A percentile compares a stretch with the other conserved stretches of the same genome.
Conservation (phyloP, 2,113 vertebrate species). For the Notiomystis cincta region DNA sequence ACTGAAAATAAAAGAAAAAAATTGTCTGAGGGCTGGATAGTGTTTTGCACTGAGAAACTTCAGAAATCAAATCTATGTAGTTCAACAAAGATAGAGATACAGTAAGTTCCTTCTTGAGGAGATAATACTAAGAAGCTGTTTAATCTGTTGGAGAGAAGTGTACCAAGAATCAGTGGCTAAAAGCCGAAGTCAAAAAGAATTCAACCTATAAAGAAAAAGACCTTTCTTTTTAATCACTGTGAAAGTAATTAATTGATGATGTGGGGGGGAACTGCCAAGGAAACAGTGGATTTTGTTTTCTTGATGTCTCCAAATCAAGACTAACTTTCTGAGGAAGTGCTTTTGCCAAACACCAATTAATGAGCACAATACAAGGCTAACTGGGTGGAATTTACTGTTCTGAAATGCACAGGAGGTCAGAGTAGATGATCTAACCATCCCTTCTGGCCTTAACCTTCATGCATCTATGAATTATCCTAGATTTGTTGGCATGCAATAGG, state of each 20-base stretch:
- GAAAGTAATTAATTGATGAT: background rate
- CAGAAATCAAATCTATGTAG: background rate
- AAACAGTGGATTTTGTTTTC: background rate
- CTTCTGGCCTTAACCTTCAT: background rate
- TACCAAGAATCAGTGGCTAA: background rate
- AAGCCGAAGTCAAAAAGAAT: background rate
- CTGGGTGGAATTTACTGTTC: background rate
- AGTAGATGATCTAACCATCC: background rate
- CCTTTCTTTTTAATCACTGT: background rate
- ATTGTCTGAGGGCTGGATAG: background rate
- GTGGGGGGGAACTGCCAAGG: background rate
- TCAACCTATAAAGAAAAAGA: background rate
- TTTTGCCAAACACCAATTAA: background rate
- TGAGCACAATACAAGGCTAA: background rate
- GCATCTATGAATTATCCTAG: background rate
- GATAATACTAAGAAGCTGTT: background rate
- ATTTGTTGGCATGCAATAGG: background rate
- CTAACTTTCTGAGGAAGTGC: background rate
- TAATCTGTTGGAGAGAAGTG: background rate
- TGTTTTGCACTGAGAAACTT: background rate
- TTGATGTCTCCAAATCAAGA: background rate
- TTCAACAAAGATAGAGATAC: background rate
- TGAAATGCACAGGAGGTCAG: background rate
- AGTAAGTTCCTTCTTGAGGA: background rate
- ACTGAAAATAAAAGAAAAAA: background rate